phyloP scores from a whole-genome alignment of 2,888 invertebrate genomes.

The Plagiodera versicolora region DNA sequence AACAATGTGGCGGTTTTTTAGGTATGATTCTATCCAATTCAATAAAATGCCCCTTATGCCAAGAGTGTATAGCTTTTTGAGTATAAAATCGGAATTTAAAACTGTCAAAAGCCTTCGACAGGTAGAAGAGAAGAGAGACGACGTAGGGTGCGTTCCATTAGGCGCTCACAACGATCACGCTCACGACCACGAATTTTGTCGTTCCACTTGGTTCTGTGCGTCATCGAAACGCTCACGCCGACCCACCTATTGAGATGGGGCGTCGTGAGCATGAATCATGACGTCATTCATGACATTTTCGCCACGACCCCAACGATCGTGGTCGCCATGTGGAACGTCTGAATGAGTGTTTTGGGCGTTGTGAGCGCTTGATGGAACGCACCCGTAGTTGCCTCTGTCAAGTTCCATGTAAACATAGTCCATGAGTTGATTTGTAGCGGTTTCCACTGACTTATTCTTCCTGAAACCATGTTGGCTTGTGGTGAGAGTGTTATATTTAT shows the following conservation, averaged over 20 bases:
- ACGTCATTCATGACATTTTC: no score
- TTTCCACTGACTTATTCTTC: conserved; percentile 9
- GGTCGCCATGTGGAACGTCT: no score
- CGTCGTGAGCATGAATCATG: no score
- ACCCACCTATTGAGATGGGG: no score
- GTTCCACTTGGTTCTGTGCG: no score
- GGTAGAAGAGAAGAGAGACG: background rate
- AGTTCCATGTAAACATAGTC: conserved; percentile 4
- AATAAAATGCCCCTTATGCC: conserved; percentile 3
- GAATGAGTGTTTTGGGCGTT: no score
- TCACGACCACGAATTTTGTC: no score
- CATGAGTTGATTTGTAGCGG: conserved; percentile 10
- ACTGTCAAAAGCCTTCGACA: conserved; percentile 5
- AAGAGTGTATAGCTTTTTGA: background rate
- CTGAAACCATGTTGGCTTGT: conserved; percentile 6
- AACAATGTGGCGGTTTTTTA: conserved; percentile 2
- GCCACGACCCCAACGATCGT: no score
- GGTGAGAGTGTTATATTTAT: background rate
- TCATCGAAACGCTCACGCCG: no score
- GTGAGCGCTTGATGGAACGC: no score
- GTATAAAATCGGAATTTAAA: background rate
- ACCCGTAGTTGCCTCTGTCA: conserved; percentile 6
- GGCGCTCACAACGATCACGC: no score
- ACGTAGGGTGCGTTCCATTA: no score
- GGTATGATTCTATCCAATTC: conserved; percentile 7